Evolutionary conservation across 2,797 vertebrate species (phyloP).

Genomic region (Tokudaia tokunoshimensis): DNA sequence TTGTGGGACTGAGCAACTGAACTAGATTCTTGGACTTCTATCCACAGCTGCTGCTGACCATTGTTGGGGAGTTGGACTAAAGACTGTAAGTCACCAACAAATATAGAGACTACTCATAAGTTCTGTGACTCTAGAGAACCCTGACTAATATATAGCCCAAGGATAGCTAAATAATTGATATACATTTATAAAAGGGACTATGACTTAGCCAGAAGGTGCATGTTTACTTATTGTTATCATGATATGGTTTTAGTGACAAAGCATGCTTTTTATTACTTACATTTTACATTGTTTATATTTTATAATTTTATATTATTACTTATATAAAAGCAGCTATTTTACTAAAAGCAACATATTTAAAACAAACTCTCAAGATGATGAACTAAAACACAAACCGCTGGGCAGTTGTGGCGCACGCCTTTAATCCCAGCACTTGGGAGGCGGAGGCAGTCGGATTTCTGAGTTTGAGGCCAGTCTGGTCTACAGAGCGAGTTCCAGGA

Average conservation of each 20-base stretch:
- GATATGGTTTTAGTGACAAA: constrained; percentile 50
- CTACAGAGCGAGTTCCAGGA: too few relatives aligned
- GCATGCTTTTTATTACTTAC: neutral
- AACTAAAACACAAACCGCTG: neutral
- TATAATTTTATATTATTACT: neutral
- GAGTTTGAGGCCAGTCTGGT: too few relatives aligned
- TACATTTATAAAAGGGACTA: constrained; percentile 48
- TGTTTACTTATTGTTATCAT: neutral
- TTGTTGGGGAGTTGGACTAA: too few relatives aligned
- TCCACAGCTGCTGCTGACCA: too few relatives aligned
- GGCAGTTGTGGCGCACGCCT: too few relatives aligned
- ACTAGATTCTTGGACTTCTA: too few relatives aligned
- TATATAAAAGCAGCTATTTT: neutral
- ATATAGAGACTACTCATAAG: too few relatives aligned
- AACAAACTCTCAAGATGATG: neutral
- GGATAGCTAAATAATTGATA: neutral
- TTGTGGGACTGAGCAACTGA: too few relatives aligned
- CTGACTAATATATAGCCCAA: neutral
- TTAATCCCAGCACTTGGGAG: too few relatives aligned
- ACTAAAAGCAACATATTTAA: constrained; percentile 26
- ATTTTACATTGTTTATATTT: neutral
- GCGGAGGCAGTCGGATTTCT: too few relatives aligned
- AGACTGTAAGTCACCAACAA: too few relatives aligned
- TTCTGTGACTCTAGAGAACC: too few relatives aligned
- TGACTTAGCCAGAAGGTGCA: constrained; percentile 30